phyloP scores from a whole-genome alignment of 1,140 invertebrate genomes.

The Aphaenogaster ashmeadi region DNA sequence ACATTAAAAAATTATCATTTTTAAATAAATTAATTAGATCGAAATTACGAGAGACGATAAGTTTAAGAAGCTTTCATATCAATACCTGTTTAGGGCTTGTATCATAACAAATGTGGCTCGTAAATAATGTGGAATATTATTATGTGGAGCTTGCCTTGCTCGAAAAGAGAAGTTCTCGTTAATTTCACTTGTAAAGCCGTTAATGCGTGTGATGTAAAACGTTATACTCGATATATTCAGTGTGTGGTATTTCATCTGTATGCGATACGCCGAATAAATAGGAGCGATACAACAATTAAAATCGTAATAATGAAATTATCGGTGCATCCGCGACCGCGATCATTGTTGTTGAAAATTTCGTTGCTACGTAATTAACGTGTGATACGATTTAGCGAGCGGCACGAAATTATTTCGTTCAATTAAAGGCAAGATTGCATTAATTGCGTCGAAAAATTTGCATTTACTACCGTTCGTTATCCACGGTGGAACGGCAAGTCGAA shows the following conservation, averaged over 20 bases:
- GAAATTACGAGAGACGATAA: neutral
- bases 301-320: constrained; percentile 57
- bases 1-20: neutral
- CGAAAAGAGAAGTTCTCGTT: constrained; percentile 17
- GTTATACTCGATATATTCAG: constrained; percentile 5
- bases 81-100: neutral
- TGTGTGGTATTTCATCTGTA: constrained; percentile 31
- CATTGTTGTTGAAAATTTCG: constrained; percentile 57
- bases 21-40: neutral
- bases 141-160: neutral
- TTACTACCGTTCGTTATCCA: neutral
- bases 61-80: neutral
- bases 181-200: constrained; percentile 19
- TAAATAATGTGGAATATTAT: constrained; percentile 9
- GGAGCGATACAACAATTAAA: constrained; percentile 41
- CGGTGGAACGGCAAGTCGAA: neutral
- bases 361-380: constrained; percentile 54
- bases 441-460: constrained; percentile 45
- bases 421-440: constrained; percentile 45
- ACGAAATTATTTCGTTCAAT: constrained; percentile 54
- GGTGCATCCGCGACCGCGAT: constrained; percentile 32
- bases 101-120: neutral
- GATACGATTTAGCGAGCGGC: constrained; percentile 36
- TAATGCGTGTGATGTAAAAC: constrained; percentile 31
- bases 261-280: constrained; percentile 29